Evolutionary conservation across 2,888 invertebrate genomes (phyloP).

Genomic region (Caenorhabditis sp.): DNA sequence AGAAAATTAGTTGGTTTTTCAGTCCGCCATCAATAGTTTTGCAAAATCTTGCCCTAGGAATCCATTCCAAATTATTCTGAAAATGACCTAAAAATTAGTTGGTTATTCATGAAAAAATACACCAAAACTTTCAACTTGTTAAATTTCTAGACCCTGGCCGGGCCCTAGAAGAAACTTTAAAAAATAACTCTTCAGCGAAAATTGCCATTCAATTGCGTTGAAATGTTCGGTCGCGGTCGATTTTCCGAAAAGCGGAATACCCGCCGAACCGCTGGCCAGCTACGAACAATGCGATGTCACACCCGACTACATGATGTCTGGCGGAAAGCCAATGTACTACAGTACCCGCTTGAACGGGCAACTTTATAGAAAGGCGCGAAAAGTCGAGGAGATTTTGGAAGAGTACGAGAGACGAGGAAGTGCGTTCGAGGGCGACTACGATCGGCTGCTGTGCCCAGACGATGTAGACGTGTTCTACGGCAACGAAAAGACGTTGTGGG

Average conservation of each 20-base stretch:
- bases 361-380: conserved; percentile 59
- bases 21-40: too few species aligned
- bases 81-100: too few species aligned
- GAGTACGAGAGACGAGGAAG: conserved; percentile 36
- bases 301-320: conserved; percentile 58
- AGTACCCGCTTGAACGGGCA: conserved; percentile 67
- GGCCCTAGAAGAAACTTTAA: too few species aligned
- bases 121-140: too few species aligned
- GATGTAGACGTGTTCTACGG: conserved; percentile 43
- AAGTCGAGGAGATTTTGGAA: conserved; percentile 55
- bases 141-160: too few species aligned
- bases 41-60: too few species aligned
- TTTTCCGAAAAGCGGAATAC: conserved; percentile 71
- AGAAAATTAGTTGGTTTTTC: too few species aligned
- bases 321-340: conserved; percentile 57
- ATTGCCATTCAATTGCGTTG: conserved; percentile 51
- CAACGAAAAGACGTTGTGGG: conserved; percentile 13
- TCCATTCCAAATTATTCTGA: too few species aligned
- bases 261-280: conserved; percentile 48
- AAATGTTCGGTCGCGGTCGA: conserved; percentile 69
- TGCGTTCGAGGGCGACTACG: conserved; percentile 41
- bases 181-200: conserved; percentile 27
- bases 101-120: too few species aligned
- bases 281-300: conserved; percentile 44
- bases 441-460: conserved; percentile 36